Evolutionary conservation across 2,888 invertebrate species (phyloP).

Genomic region (Cremastinae sp.): DNA sequence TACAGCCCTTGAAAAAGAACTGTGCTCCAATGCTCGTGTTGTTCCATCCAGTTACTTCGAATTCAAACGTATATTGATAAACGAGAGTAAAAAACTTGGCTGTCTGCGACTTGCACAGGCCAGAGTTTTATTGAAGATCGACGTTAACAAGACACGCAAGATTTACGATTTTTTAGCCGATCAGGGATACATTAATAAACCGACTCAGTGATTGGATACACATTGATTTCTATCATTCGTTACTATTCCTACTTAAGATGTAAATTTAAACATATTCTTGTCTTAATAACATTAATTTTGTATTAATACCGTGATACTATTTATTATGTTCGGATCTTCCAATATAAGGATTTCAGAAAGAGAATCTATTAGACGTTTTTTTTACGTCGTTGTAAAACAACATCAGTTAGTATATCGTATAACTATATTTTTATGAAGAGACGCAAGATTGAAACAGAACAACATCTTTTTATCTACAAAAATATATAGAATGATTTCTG

Average conservation of each 20-base stretch:
- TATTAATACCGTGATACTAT: conserved; percentile 58
- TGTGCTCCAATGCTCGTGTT: conserved; percentile 89
- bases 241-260: background rate
- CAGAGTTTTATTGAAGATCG: conserved; percentile 92
- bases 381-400: conserved; percentile 1
- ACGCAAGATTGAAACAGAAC: too few species aligned
- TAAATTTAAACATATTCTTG: background rate
- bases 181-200: conserved; percentile 87
- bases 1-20: conserved; percentile 86
- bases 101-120: conserved; percentile 91
- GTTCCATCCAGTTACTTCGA: conserved; percentile 90
- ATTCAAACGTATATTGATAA: conserved; percentile 87
- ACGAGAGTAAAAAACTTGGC: conserved; percentile 89
- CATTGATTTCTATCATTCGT: conserved; percentile 7
- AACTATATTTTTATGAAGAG: too few species aligned
- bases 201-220: conserved; percentile 68
- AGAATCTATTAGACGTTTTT: background rate
- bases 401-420: too few species aligned
- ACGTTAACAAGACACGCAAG: conserved; percentile 95
- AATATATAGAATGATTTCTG: too few species aligned
- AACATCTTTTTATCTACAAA: too few species aligned
- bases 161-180: conserved; percentile 89
- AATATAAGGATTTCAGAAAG: background rate
- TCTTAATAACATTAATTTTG: conserved; percentile 5
- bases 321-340: conserved; percentile 6